Evolutionary conservation across 2,113 vertebrate genomes (phyloP).

Genomic region (Neotoma lepida): DNA sequence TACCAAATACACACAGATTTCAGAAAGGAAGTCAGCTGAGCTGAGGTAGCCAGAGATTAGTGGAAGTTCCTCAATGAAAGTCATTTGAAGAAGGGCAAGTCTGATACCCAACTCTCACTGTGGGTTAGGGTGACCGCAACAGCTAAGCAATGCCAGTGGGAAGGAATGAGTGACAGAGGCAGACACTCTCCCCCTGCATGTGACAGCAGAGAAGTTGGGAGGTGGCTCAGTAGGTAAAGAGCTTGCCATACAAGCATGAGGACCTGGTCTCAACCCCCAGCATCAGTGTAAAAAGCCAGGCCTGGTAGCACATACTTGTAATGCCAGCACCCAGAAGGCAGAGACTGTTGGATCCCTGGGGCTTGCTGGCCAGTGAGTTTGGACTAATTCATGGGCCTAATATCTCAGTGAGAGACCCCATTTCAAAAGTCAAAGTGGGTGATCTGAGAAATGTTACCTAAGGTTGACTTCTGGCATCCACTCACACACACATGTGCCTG

Average conservation of each 20-base stretch:
- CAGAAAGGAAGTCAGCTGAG: slow-evolving; percentile 44
- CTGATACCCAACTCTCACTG: not conserved
- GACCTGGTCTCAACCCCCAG: not conserved
- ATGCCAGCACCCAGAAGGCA: not conserved
- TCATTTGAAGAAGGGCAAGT: not conserved
- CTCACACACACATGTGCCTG: not conserved
- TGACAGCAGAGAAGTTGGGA: not conserved
- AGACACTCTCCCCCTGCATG: not conserved
- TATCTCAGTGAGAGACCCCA: not conserved
- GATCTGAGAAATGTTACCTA: too few relatives aligned
- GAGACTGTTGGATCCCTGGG: not conserved
- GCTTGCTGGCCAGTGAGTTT: too few relatives aligned
- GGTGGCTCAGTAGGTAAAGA: not conserved
- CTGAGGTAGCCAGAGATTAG: slow-evolving; percentile 55
- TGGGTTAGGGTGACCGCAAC: rapidly evolving
- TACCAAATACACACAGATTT: slow-evolving; percentile 64
- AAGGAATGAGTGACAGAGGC: not conserved
- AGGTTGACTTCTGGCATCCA: not conserved
- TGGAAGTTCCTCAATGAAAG: not conserved
- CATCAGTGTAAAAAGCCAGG: not conserved
- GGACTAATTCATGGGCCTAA: not conserved
- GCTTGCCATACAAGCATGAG: not conserved
- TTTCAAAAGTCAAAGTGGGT: not conserved
- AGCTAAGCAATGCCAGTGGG: not conserved
- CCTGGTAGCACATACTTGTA: not conserved